These are phyloP conservation scores for Aphelenchoides fujianensis DNA, from an alignment of 1,140 invertebrate genomes.

Conservation along the genomic window DNA sequence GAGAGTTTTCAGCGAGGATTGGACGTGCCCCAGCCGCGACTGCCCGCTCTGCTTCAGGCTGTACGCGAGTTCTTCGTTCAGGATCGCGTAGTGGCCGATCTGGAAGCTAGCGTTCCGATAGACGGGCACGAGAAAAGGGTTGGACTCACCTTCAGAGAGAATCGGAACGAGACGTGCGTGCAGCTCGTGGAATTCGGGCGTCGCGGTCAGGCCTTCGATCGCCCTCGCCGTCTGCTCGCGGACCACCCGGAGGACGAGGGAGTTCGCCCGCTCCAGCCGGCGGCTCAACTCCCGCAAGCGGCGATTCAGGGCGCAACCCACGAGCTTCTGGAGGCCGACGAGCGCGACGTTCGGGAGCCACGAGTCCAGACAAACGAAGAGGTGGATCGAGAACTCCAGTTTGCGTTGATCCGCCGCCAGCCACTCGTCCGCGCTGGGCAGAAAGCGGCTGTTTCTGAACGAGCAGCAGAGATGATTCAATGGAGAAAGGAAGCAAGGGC, in stretches of 20 bases:
- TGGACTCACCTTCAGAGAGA: slow-evolving; percentile 22
- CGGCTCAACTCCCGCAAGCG: not conserved
- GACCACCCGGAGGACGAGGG: slow-evolving; percentile 13
- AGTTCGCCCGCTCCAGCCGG: slow-evolving; percentile 19
- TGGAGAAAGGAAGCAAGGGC: slow-evolving; percentile 12
- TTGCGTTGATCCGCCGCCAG: not conserved
- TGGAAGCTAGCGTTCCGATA: slow-evolving; percentile 8
- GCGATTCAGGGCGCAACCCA: not conserved
- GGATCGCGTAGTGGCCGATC: slow-evolving; percentile 24
- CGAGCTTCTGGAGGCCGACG: slow-evolving; percentile 21
- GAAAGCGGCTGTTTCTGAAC: slow-evolving; percentile 33
- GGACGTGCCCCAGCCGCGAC: not conserved
- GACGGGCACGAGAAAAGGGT: not conserved
- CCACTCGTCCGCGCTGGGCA: slow-evolving; percentile 17
- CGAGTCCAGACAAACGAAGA: slow-evolving; percentile 17
- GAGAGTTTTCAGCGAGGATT: not conserved
- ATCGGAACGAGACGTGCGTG: slow-evolving; percentile 20
- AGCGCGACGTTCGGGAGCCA: slow-evolving; percentile 24
- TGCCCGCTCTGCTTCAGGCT: not conserved
- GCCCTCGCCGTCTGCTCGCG: slow-evolving; percentile 1
- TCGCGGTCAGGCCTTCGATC: slow-evolving; percentile 9
- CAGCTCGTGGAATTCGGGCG: slow-evolving; percentile 18
- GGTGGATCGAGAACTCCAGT: slow-evolving; percentile 26
- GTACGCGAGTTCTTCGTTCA: slow-evolving; percentile 7
- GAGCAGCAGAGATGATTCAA: slow-evolving; percentile 10